Base-by-base conservation (phyloP, 2,888 invertebrate species). In the Tromatobia lineatoria region DNA sequence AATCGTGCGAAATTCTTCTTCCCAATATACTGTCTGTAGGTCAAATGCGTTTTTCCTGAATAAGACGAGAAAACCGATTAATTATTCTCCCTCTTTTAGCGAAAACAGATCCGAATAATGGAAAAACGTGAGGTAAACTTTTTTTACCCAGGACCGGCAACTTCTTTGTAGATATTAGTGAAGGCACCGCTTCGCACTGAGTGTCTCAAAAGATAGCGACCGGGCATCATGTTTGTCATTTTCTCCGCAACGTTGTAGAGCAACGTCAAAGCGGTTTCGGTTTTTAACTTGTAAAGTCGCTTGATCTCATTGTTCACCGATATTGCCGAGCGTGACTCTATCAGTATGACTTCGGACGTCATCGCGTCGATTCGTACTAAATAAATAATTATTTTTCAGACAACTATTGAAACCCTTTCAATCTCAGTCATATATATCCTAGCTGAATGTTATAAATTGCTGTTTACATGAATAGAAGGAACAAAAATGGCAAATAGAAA, bases 301-400 rank as follows among this genome's bases (percentile, higher is more conserved):
- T 88, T 89, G 7, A 91, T 87, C 59, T 91, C 91, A 13, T 88
- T 89, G 59, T 80, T 89, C 47, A 91, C 80, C 25, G 91, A 89
- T 3, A 50, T 78, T 15, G 88, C 73, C 1, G 90, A 89, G 38
- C 88, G 89, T 42, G 83, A 87, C 83, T 91, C 91, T 15, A 87
- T 79, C 85, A 90, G 91, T 50, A 91, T 85, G 64, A 89, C 18
- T 83, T 91, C 91, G 1, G 83, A 69, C 0, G 82, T 88, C 6
- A 64, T 47, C 10, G 87, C 86, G 7, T 83, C 77, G 79, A 91
- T 88, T 69, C 91, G 87, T 38, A 90, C 91, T 91, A 54, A 11
- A 75, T 23, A 84, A 75, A 66, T 0, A 47, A 45, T 66, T 11
- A 4, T 13, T 73, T 38, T 34, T 54, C 15, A 23, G 25, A 64